phyloP scores from a whole-genome alignment of 2,888 invertebrate species.

The Aleiodes alternator region DNA sequence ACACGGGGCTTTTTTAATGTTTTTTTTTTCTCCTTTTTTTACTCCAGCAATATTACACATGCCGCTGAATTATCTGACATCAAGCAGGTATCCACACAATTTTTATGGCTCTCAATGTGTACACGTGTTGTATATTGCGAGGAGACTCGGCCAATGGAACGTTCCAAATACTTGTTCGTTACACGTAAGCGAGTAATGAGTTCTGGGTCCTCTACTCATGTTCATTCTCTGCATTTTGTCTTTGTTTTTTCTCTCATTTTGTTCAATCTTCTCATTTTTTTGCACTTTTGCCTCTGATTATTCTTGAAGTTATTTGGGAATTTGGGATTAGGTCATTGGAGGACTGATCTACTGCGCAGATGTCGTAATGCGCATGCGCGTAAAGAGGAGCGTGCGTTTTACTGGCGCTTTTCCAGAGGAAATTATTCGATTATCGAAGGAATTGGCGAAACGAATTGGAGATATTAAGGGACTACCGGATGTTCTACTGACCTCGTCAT shows the following conservation, averaged over 20 bases:
- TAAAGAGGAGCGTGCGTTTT: too few relatives aligned
- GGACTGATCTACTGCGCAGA: too few relatives aligned
- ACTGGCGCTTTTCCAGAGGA: constrained; percentile 17
- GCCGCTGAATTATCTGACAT: constrained; percentile 52
- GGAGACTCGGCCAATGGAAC: constrained; percentile 71
- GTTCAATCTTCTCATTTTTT: not conserved
- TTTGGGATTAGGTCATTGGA: too few relatives aligned
- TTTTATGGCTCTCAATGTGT: constrained; percentile 42
- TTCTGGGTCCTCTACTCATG: constrained; percentile 53
- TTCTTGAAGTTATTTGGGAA: not conserved
- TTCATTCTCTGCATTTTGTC: not conserved
- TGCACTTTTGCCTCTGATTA: not conserved
- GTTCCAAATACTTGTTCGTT: constrained; percentile 72
- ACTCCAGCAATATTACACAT: constrained; percentile 9
- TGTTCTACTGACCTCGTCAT: constrained; percentile 28
- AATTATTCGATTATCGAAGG: constrained; percentile 5
- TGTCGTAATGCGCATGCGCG: too few relatives aligned
- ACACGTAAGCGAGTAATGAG: constrained; percentile 62
- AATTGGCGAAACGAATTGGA: constrained; percentile 13
- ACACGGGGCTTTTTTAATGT: not conserved
- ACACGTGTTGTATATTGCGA: constrained; percentile 16
- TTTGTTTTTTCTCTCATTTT: not conserved
- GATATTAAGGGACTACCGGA: constrained; percentile 27
- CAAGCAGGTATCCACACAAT: constrained; percentile 41
- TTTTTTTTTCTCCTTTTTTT: not conserved